Percentiles rank a stretch among this genome's conserved stretches.
Conservation (phyloP, 2,888 invertebrate genomes). For the Brachypalpus laphriformis region DNA sequence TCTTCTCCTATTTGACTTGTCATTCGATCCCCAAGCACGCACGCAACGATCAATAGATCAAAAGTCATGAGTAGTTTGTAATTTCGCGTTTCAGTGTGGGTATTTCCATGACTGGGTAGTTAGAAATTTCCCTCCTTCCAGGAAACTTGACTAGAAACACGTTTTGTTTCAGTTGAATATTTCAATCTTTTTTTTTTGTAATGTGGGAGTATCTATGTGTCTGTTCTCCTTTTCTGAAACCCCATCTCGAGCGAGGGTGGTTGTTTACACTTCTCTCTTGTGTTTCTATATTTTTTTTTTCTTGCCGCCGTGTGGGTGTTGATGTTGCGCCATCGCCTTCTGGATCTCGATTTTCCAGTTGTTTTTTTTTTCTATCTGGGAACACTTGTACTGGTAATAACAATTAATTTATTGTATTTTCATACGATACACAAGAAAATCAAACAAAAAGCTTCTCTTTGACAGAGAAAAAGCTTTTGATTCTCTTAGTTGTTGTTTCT, state of each 20-base stretch:
- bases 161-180: conserved; percentile 26
- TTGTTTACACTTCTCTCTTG: conserved; percentile 49
- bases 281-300: conserved; percentile 13
- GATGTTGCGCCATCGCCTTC: conserved; percentile 7
- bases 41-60: conserved; percentile 50
- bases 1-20: conserved; percentile 62
- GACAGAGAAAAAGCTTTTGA: not conserved
- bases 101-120: conserved; percentile 49
- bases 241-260: conserved; percentile 55
- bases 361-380: not conserved
- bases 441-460: not conserved
- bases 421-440: not conserved
- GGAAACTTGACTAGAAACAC: conserved; percentile 50
- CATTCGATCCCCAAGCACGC: conserved; percentile 65
- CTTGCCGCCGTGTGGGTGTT: conserved; percentile 20
- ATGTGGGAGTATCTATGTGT: conserved; percentile 25
- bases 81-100: conserved; percentile 39
- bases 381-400: conserved; percentile 19
- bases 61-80: conserved; percentile 42
- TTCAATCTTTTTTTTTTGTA: not conserved
- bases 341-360: not conserved
- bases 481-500: conserved; percentile 27
- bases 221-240: conserved; percentile 21
- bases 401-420: conserved; percentile 27
- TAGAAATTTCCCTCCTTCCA: conserved; percentile 59